Conservation (phyloP, 2,888 invertebrate genomes). For the Plebejus argus region DNA sequence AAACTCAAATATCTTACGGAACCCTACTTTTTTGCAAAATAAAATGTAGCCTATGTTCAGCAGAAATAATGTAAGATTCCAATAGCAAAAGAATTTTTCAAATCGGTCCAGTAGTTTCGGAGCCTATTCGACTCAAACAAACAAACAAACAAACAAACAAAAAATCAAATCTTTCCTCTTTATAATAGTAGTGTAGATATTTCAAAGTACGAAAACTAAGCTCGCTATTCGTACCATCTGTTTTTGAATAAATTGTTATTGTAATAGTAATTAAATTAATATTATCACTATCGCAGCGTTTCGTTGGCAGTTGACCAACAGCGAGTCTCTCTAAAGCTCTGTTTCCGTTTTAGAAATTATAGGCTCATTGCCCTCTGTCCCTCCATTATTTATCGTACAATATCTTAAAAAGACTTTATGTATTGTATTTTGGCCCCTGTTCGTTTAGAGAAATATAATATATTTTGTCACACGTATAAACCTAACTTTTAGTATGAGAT, state of each 20-base stretch:
- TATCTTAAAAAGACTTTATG: background rate
- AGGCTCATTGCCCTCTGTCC: conserved; percentile 17
- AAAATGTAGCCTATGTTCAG: too few relatives aligned
- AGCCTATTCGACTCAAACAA: too few relatives aligned
- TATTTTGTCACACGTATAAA: background rate
- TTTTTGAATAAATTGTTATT: conserved; percentile 11
- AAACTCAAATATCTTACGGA: too few relatives aligned
- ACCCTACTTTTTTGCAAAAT: too few relatives aligned
- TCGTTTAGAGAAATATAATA: background rate
- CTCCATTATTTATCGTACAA: background rate
- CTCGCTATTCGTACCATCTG: background rate
- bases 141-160: too few relatives aligned
- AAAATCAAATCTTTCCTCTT: too few relatives aligned
- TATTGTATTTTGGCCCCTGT: background rate
- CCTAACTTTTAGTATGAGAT: background rate
- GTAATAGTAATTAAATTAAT: conserved; percentile 18
- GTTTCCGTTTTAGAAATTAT: conserved; percentile 23
- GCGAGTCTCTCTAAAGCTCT: conserved; percentile 17
- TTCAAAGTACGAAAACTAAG: conserved; percentile 1
- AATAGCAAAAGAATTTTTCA: too few relatives aligned
- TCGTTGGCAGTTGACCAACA: conserved; percentile 19
- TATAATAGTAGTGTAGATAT: too few relatives aligned
- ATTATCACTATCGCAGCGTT: conserved; percentile 13
- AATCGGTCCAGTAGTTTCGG: too few relatives aligned
- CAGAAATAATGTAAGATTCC: too few relatives aligned